phyloP scores from a whole-genome alignment of 2,797 vertebrate genomes.

The Clarias platycephalus region DNA sequence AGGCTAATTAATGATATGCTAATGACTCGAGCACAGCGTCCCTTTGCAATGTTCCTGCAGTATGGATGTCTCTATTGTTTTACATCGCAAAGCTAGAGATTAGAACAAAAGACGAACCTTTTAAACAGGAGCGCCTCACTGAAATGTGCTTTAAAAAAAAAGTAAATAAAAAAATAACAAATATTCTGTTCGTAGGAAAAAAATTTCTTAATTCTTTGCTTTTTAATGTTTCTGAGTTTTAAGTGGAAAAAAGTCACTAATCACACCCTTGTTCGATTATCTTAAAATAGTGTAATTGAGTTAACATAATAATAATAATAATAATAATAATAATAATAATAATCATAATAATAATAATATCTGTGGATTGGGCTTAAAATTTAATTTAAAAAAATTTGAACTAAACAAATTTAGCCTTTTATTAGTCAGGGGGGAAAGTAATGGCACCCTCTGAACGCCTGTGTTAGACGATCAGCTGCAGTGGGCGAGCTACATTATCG shows the following conservation, averaged over 20 bases:
- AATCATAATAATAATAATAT: background rate
- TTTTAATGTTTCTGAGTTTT: too few species aligned
- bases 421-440: background rate
- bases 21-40: conserved; percentile 52
- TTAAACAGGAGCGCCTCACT: too few species aligned
- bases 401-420: too few species aligned
- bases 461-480: background rate
- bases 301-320: too few species aligned
- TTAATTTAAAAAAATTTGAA: background rate
- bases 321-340: background rate
- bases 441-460: background rate
- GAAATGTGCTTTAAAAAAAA: too few species aligned
- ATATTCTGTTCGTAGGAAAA: too few species aligned
- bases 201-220: too few species aligned
- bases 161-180: too few species aligned
- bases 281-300: too few species aligned
- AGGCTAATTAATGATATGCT: conserved; percentile 63
- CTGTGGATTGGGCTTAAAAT: too few species aligned
- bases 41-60: conserved; percentile 44
- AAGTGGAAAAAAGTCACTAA: too few species aligned
- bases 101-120: background rate
- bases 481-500: background rate
- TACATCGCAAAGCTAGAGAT: conserved; percentile 33
- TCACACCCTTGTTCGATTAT: too few species aligned
- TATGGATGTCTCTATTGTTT: conserved; percentile 50